A percentile compares a stretch with the other conserved stretches of the same genome.
These are phyloP conservation scores for Entelurus aequoreus DNA, from an alignment of 2,113 vertebrate genomes.

Conservation along the genomic window DNA sequence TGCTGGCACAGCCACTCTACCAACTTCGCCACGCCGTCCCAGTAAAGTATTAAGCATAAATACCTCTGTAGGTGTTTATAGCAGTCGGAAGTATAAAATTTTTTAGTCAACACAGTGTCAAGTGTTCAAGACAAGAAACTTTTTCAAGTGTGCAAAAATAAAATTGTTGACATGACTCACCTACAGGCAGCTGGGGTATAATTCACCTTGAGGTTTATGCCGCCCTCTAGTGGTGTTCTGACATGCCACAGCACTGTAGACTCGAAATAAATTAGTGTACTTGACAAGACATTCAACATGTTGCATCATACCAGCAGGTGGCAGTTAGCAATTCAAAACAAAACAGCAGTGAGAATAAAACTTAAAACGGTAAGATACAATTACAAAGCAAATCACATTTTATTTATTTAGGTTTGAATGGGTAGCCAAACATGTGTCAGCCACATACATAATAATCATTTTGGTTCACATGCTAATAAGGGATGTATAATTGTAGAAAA, in stretches of 20 bases:
- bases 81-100: too few relatives aligned
- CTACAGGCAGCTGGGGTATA: neutral
- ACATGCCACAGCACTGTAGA: neutral
- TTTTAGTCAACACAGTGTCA: too few relatives aligned
- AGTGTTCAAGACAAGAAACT: too few relatives aligned
- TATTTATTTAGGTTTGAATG: neutral
- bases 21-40: too few relatives aligned
- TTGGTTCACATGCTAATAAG: slow-evolving; percentile 23
- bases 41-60: too few relatives aligned
- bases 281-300: neutral
- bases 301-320: neutral
- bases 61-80: too few relatives aligned
- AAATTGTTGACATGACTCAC: neutral
- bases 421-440: neutral
- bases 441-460: neutral
- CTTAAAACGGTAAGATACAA: neutral
- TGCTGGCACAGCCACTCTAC: too few relatives aligned
- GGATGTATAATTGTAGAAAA: neutral
- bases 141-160: too few relatives aligned
- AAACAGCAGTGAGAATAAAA: neutral
- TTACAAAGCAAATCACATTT: neutral
- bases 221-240: slow-evolving; percentile 45
- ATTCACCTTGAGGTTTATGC: slow-evolving; percentile 29
- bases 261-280: neutral
- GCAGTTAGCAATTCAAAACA: neutral